Percentiles rank a stretch among this genome's conserved stretches.
Conservation (phyloP, 2,113 vertebrate species). For the Elaphurus davidianus region DNA sequence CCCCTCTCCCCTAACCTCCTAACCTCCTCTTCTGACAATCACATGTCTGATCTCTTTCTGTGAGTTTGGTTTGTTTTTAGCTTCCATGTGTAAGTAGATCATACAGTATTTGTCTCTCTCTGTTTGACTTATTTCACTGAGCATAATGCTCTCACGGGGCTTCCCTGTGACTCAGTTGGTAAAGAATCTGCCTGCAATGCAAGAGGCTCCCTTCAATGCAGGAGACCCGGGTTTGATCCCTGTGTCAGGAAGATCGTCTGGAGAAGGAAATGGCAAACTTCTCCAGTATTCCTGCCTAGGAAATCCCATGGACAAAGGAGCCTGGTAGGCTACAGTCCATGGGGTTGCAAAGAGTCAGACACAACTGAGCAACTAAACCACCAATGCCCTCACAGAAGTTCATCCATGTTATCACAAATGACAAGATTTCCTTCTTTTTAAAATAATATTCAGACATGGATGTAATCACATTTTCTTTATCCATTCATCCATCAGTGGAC, state of each 20-base stretch:
- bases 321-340: background rate
- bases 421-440: background rate
- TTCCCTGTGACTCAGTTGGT: background rate
- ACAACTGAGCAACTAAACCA: background rate
- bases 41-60: background rate
- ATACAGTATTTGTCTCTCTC: background rate
- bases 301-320: background rate
- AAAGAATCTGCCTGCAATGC: background rate
- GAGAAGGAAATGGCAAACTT: background rate
- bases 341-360: background rate
- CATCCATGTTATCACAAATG: background rate
- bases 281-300: background rate
- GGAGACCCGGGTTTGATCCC: background rate
- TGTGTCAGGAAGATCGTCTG: background rate
- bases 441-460: background rate
- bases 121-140: background rate
- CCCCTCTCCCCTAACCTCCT: background rate
- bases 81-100: background rate
- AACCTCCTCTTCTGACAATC: background rate
- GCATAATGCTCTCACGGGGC: background rate
- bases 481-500: background rate
- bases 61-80: background rate
- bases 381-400: background rate
- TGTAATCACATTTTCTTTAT: background rate
- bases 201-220: background rate